Conservation (phyloP, 2,113 vertebrate species). For the Apeltes quadracus region DNA sequence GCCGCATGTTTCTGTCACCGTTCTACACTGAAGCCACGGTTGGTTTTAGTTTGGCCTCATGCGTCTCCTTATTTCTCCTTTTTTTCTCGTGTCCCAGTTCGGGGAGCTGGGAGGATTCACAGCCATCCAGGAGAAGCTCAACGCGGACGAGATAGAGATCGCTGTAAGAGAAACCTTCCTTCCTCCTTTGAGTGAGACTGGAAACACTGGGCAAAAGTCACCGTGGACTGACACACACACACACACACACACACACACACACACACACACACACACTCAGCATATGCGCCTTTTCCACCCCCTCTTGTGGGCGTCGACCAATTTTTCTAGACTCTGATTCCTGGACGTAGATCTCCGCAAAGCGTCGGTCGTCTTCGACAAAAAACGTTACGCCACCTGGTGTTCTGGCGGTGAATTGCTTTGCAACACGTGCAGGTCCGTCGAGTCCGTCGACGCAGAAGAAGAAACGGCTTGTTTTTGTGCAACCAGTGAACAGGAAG, state of each 20-base stretch:
- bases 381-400: no score
- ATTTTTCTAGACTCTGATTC: no score
- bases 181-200: not conserved
- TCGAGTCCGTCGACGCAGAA: not conserved
- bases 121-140: slow-evolving; percentile 94
- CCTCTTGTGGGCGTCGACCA: no score
- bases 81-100: slow-evolving; percentile 82
- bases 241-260: slow-evolving; percentile 1
- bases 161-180: slow-evolving; percentile 83
- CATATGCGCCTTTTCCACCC: no score
- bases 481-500: not conserved
- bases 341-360: no score
- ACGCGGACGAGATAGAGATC: slow-evolving; percentile 94
- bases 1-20: not conserved
- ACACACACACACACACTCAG: slow-evolving; percentile 22
- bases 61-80: not conserved
- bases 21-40: not conserved
- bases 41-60: not conserved
- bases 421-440: no score
- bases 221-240: slow-evolving; percentile 7
- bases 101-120: slow-evolving; percentile 96
- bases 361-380: no score
- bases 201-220: slow-evolving; percentile 44
- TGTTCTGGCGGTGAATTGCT: no score
- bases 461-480: no score